A percentile compares a stretch with the other conserved stretches of the same genome.
These are phyloP conservation scores for Onychostoma macrolepis DNA, from an alignment of 2,113 vertebrate genomes.

Conservation along the genomic window DNA sequence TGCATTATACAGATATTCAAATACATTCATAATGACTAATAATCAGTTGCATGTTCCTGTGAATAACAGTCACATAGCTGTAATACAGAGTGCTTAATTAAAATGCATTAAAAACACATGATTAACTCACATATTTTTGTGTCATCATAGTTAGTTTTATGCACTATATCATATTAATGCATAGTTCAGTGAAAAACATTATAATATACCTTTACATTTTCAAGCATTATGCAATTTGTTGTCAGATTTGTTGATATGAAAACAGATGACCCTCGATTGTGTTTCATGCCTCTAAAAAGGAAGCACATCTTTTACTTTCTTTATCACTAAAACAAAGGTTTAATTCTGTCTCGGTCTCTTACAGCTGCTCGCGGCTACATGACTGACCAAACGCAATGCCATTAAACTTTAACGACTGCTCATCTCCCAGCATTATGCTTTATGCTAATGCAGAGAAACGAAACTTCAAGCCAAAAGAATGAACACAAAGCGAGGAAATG, in stretches of 20 bases:
- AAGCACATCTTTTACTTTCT: not conserved
- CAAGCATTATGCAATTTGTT: not conserved
- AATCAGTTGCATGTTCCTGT: not conserved
- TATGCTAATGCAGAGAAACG: slow-evolving; percentile 10
- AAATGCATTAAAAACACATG: not conserved
- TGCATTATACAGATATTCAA: not conserved
- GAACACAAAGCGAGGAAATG: slow-evolving; percentile 14
- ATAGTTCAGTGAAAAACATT: not conserved
- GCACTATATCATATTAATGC: not conserved
- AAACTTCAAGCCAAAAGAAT: slow-evolving; percentile 29
- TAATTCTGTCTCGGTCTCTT: not conserved
- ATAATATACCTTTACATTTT: not conserved
- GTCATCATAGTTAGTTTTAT: not conserved
- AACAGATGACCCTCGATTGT: not conserved
- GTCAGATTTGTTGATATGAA: not conserved
- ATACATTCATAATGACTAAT: not conserved
- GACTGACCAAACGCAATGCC: not conserved
- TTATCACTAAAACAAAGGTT: not conserved
- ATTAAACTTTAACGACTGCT: slow-evolving; percentile 31
- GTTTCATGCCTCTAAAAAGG: not conserved
- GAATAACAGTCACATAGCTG: not conserved
- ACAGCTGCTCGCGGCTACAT: no score
- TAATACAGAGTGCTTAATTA: not conserved
- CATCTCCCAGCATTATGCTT: not conserved
- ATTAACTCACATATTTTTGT: not conserved